Base-by-base conservation (phyloP, 2,888 invertebrate species). In the Dermolepida albohirtum region DNA sequence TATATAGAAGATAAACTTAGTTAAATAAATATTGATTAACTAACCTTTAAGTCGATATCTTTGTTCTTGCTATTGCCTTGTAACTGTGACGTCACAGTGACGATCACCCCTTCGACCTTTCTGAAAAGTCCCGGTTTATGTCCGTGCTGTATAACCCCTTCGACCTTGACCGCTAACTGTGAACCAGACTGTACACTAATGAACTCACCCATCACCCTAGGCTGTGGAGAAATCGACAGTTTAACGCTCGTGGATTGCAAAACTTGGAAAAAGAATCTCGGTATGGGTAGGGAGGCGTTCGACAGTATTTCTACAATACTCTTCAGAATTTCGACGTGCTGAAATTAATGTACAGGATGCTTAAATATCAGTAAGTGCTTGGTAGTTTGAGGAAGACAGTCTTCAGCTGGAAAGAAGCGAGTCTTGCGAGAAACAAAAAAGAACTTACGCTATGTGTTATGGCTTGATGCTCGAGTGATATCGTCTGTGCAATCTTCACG, bases 131-230 rank as follows among this genome's bases (percentile, higher is more conserved):
- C 90, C 5, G 90, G 89, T 68, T 86, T 85, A 72, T 86, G 87
- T 22, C 90, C 91, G 74, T 91, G 91, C 75, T 92, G 91, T 54
- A 97, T 88, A 0, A 98, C 96, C 0, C 97, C 97, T 83, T 97
- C 97, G 1, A 97, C 93, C 85, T 96, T 96, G 22, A 97, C 88
- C 0, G 96, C 95, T 68, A 97, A 87, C 74, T 95, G 92, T 74
- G 95, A 93, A 64, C 93, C 92, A 47, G 91, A 89, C 69, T 93
- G 92, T 41, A 97, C 90, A 71, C 92, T 87, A 54, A 96, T 92
- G 52, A 93, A 93, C 75, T 97, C 97, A 0, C 93, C 92, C 70
- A 91, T 87, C 43, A 89, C 89, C 59, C 92, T 84, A 0, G 94
- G 93, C 78, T 93, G 93, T 0, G 95, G 94, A 40, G 92, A 91